Base-by-base conservation (phyloP, 2,113 vertebrate genomes). In the Carollia perspicillata region DNA sequence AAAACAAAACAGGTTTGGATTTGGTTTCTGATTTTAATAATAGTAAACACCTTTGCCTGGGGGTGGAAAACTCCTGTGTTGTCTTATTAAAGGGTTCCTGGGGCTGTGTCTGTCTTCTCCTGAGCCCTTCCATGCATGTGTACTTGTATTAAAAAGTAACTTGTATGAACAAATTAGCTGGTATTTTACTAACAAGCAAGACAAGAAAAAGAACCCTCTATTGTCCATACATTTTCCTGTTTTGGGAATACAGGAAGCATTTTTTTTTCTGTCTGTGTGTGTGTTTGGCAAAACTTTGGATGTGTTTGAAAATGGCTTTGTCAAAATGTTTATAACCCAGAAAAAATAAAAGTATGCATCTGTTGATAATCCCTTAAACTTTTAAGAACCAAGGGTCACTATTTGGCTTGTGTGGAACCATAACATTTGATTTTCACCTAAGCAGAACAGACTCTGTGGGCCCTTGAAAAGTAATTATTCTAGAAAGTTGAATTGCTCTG, bases 171-270 rank as follows among this genome's bases (percentile, higher is more conserved):
- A 90, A 49, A 28, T 53, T 53, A 58, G 13, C 8, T 80, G 66
- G 22, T 66, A 51, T 77, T 89, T 95, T 77, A 81, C 44, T 97
- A 88, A 60, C 35, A 80, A 87, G 69, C 80, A 93, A 89, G 84
- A 72, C 17, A 78, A 71, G 63, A 90, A 92, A 89, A 91, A 66
- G 42, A 66, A 60, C 2, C 2, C 7, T 77, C 33, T 95, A 65
- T 51, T 83, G 11, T 42, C 20, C 49, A 71, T 0, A 81, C 5
- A 40, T 84, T 95, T 95, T 47, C 42, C 33, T 40, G 4, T 69
- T 93, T 95, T 66, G 55, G 23, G n/a, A 84, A 51, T 37, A 53
- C 55, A 51, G 18, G 9, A 69, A 84, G 10, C 23, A 80, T 13
- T n/a, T 89, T 80, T 88, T 80, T 35, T 53, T 83, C 3, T 66